These are phyloP conservation scores for Margaritifera margaritifera DNA, from an alignment of 2,888 invertebrate genomes.

Conservation along the genomic window DNA sequence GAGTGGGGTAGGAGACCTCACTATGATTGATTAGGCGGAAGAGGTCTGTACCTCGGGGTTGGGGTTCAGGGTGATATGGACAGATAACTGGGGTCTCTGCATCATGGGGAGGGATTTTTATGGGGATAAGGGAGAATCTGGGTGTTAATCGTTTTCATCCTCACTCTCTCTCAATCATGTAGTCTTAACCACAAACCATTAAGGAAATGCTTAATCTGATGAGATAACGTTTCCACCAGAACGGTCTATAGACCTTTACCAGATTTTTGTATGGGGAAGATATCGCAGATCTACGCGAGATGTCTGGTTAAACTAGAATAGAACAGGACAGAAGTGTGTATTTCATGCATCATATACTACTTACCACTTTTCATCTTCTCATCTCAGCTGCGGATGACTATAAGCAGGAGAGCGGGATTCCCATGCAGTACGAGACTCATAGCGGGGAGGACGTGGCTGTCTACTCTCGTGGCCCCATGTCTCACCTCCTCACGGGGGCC, in stretches of 20 bases:
- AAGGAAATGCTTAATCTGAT: neutral
- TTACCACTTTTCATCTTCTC: neutral
- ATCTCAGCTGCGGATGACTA: constrained; percentile 34
- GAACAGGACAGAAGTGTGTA: too few relatives aligned
- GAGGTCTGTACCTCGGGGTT: too few relatives aligned
- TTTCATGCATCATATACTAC: neutral
- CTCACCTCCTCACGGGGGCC: constrained; percentile 85
- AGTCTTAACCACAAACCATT: too few relatives aligned
- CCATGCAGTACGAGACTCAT: constrained; percentile 66
- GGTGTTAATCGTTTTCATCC: too few relatives aligned
- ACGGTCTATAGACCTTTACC: neutral
- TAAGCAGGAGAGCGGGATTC: constrained; percentile 37
- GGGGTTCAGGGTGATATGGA: too few relatives aligned
- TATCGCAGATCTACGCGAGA: too few relatives aligned
- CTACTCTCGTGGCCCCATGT: constrained; percentile 86
- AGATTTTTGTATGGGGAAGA: too few relatives aligned
- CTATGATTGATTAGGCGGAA: too few relatives aligned
- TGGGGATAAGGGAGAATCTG: too few relatives aligned
- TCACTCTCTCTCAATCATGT: neutral
- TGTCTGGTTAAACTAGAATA: neutral
- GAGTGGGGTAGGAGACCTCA: too few relatives aligned
- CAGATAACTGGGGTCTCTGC: too few relatives aligned
- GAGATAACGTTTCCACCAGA: neutral
- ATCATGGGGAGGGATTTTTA: too few relatives aligned
- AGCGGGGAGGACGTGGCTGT: constrained; percentile 86